A percentile compares a stretch with the other conserved stretches of the same genome.
These are phyloP conservation scores for Apolygus lucorum DNA, from an alignment of 1,140 invertebrate species.

Conservation along the genomic window DNA sequence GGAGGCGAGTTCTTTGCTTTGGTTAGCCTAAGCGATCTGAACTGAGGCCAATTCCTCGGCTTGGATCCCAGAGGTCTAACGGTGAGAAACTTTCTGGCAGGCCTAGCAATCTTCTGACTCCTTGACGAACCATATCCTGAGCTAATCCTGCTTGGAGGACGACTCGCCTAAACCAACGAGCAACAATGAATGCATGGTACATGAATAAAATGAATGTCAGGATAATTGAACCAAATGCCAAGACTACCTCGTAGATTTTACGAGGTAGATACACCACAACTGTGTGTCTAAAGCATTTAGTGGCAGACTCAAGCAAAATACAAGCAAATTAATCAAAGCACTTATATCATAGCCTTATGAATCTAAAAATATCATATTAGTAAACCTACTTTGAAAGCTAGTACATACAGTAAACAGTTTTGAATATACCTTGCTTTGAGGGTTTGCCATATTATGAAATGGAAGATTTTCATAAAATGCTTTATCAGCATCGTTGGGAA, in stretches of 20 bases:
- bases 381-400: constrained; percentile 6
- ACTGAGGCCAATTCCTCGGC: constrained; percentile 32
- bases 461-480: constrained; percentile 88
- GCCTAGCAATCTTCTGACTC: constrained; percentile 41
- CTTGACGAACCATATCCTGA: constrained; percentile 53
- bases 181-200: no score
- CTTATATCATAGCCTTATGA: constrained; percentile 18
- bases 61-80: constrained; percentile 31
- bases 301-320: not conserved
- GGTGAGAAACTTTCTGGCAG: constrained; percentile 41
- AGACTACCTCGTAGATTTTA: no score
- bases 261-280: not conserved
- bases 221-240: no score
- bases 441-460: constrained; percentile 82
- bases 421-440: constrained; percentile 88
- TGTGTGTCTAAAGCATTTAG: not conserved
- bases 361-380: not conserved
- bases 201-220: no score
- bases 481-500: constrained; percentile 44
- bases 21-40: constrained; percentile 29
- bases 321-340: not conserved
- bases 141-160: constrained; percentile 44
- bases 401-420: no score
- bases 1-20: constrained; percentile 34
- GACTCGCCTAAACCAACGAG: constrained; percentile 32